A percentile compares a stretch with the other conserved stretches of the same genome.
Conservation (phyloP, 2,113 vertebrate species). For the Actenoides lindsayi region DNA sequence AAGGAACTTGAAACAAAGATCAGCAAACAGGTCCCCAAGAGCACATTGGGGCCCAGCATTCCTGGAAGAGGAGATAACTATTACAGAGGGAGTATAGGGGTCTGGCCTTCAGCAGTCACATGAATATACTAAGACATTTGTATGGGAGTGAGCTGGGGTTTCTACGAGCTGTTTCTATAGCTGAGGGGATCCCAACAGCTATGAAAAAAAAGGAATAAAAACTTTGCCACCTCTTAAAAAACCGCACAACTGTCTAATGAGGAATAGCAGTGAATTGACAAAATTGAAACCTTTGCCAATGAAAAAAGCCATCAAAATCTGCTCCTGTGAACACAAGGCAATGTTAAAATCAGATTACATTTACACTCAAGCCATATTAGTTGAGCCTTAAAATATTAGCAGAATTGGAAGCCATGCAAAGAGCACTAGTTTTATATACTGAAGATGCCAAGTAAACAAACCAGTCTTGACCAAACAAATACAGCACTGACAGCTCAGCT, state of each 20-base stretch:
- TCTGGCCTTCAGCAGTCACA: not conserved
- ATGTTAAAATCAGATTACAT: not conserved
- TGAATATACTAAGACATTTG: not conserved
- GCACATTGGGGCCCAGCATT: rapidly evolving
- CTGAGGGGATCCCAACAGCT: not conserved
- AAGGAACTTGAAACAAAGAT: not conserved
- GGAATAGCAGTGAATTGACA: not conserved
- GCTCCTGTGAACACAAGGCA: not conserved
- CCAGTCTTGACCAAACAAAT: slow-evolving; percentile 37
- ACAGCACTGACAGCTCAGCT: slow-evolving; percentile 33
- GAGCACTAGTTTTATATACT: slow-evolving; percentile 9
- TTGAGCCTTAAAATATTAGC: slow-evolving; percentile 15
- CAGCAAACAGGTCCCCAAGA: not conserved
- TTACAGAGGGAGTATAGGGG: not conserved
- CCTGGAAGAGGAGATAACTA: not conserved
- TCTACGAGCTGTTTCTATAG: not conserved
- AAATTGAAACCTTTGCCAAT: not conserved
- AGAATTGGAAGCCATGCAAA: not conserved
- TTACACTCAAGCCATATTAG: not conserved
- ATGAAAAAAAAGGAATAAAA: not conserved
- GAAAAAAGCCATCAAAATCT: not conserved
- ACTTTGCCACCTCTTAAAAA: not conserved
- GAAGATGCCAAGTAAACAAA: slow-evolving; percentile 56
- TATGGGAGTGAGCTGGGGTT: not conserved
- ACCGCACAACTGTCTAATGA: not conserved